Conservation (phyloP, 2,113 vertebrate species). For the Pelecanus crispus region DNA sequence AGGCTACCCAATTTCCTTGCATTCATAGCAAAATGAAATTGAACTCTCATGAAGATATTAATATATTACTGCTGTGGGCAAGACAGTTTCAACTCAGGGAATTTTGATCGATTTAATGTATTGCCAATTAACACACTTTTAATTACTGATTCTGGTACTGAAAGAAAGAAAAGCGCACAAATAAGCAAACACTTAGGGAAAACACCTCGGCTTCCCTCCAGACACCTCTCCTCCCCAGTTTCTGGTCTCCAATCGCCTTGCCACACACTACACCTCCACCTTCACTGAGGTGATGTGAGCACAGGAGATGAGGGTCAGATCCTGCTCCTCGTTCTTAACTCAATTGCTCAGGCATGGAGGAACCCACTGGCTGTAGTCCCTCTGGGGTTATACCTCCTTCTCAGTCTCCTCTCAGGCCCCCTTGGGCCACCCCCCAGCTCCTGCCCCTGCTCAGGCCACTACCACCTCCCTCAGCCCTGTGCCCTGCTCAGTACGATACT, state of each 20-base stretch:
- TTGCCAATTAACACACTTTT: background rate
- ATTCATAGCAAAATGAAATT: background rate
- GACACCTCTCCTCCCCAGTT: background rate
- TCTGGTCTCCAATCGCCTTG: background rate
- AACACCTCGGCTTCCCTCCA: background rate
- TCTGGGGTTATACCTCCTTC: background rate
- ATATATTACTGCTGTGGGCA: background rate
- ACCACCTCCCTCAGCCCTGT: too few species aligned
- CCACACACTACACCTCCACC: fast-evolving
- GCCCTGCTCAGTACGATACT: background rate
- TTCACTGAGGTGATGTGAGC: background rate
- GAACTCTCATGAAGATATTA: background rate
- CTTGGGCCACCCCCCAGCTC: background rate
- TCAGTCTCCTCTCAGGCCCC: background rate
- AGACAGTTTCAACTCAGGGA: background rate
- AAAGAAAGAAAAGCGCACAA: background rate
- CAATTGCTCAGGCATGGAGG: background rate
- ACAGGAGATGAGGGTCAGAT: background rate
- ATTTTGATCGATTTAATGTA: background rate
- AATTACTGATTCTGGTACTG: background rate
- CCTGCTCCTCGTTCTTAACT: background rate
- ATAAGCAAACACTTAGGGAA: background rate
- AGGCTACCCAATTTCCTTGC: background rate
- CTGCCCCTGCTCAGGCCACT: background rate
- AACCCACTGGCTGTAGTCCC: background rate